phyloP scores from a whole-genome alignment of 37 sponge, comb jelly and placozoan genomes.

The Axinella damicornis region DNA sequence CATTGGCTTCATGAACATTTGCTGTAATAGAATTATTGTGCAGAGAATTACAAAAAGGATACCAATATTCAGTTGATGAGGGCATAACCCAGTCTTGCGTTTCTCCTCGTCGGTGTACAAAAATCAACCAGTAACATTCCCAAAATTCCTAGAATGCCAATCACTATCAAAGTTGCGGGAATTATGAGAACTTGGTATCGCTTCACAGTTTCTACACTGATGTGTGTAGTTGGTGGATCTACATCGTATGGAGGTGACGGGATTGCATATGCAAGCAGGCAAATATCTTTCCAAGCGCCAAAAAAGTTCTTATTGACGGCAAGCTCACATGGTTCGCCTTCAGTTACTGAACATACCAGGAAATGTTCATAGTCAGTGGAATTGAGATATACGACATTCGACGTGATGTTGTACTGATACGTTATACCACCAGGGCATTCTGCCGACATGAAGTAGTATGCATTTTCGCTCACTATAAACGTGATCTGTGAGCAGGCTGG shows the following conservation, averaged over 20 bases:
- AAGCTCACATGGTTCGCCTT: background rate
- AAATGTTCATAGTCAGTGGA: background rate
- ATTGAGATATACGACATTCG: background rate
- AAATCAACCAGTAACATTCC: background rate
- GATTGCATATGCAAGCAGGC: background rate
- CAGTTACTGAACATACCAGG: background rate
- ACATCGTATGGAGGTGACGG: background rate
- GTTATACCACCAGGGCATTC: background rate
- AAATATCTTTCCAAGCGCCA: background rate
- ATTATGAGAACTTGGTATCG: background rate
- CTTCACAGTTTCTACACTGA: background rate
- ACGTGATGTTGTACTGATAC: background rate
- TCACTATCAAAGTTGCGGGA: background rate
- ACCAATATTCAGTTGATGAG: too few relatives aligned
- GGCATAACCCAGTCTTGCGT: too few relatives aligned
- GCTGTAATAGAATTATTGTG: too few relatives aligned
- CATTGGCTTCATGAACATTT: too few relatives aligned
- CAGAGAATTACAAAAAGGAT: too few relatives aligned
- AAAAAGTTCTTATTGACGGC: background rate
- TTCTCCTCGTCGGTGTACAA: too few relatives aligned
- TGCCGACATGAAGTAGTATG: slow-evolving; percentile 1
- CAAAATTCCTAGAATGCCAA: background rate
- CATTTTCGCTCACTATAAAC: background rate
- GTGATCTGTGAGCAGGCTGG: background rate
- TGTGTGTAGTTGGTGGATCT: background rate